Conservation (phyloP, 2,797 vertebrate genomes). For the Adelosebastes latens region DNA sequence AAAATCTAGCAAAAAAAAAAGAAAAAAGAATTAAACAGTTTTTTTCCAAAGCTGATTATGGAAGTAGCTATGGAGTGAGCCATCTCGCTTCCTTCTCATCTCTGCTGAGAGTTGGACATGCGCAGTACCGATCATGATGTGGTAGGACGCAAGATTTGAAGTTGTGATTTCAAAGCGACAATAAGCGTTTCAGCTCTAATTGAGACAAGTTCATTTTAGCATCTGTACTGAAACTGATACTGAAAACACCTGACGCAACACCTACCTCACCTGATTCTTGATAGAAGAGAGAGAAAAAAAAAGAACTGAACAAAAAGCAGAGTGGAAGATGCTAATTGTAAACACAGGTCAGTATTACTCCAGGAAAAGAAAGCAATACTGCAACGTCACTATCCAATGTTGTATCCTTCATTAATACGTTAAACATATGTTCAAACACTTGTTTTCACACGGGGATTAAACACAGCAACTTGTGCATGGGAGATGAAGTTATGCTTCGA, state of each 20-base stretch:
- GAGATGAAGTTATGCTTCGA: constrained; percentile 36
- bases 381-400: not conserved
- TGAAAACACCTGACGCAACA: not conserved
- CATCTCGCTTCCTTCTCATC: no score
- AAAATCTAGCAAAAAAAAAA: no score
- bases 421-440: not conserved
- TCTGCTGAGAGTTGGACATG: no score
- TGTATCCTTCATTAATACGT: not conserved
- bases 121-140: not conserved
- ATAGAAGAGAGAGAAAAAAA: not conserved
- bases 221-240: not conserved
- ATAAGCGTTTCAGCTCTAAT: not conserved
- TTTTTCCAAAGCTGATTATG: no score
- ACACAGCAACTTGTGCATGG: constrained; percentile 39
- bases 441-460: constrained; percentile 31
- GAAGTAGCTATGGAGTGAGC: no score
- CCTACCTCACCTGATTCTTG: not conserved
- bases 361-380: not conserved
- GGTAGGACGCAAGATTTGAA: not conserved
- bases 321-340: not conserved
- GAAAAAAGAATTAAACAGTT: no score
- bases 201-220: not conserved
- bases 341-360: not conserved
- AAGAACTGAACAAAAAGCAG: not conserved
- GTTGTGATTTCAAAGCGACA: no score